These are phyloP conservation scores for Dicyrtomina minuta DNA, from an alignment of 2,888 invertebrate species.

Conservation along the genomic window DNA sequence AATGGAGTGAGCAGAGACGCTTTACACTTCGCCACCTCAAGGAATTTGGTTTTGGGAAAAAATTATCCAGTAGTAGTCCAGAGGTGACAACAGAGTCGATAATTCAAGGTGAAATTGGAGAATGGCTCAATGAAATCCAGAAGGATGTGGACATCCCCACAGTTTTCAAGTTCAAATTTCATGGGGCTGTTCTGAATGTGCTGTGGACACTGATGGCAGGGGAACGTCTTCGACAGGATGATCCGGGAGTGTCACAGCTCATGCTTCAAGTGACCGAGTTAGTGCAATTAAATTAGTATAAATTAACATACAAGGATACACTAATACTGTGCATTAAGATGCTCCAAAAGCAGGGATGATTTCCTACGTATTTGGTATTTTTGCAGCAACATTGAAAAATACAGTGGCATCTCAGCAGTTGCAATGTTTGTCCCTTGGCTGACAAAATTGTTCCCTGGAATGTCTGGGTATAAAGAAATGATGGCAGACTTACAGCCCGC, in stretches of 20 bases:
- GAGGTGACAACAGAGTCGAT: slow-evolving; percentile 7
- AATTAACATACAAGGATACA: neutral
- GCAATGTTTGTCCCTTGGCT: slow-evolving; percentile 40
- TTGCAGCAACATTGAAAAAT: slow-evolving; percentile 32
- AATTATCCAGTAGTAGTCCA: neutral
- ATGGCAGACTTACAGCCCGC: slow-evolving; percentile 28
- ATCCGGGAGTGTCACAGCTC: slow-evolving; percentile 23
- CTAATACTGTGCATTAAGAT: too few relatives aligned
- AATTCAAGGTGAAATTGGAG: slow-evolving; percentile 18
- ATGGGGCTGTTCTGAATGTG: slow-evolving; percentile 29
- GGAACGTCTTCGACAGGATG: slow-evolving; percentile 25
- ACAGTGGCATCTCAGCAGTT: slow-evolving; percentile 32
- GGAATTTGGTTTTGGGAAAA: slow-evolving; percentile 45
- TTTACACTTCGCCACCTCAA: slow-evolving; percentile 44
- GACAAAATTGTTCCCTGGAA: slow-evolving; percentile 25
- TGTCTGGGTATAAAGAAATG: slow-evolving; percentile 36
- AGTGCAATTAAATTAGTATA: neutral
- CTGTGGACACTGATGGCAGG: slow-evolving; percentile 32
- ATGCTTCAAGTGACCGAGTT: slow-evolving; percentile 14
- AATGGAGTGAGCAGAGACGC: slow-evolving; percentile 45
- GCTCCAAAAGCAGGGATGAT: too few relatives aligned
- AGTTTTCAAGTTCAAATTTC: slow-evolving; percentile 23
- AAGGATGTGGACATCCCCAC: slow-evolving; percentile 19
- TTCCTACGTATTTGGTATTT: neutral
- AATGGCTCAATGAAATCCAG: slow-evolving; percentile 23